These are phyloP conservation scores for Lytechinus pictus DNA, from an alignment of 35 echinoderm and acorn worm species.

Conservation along the genomic window DNA sequence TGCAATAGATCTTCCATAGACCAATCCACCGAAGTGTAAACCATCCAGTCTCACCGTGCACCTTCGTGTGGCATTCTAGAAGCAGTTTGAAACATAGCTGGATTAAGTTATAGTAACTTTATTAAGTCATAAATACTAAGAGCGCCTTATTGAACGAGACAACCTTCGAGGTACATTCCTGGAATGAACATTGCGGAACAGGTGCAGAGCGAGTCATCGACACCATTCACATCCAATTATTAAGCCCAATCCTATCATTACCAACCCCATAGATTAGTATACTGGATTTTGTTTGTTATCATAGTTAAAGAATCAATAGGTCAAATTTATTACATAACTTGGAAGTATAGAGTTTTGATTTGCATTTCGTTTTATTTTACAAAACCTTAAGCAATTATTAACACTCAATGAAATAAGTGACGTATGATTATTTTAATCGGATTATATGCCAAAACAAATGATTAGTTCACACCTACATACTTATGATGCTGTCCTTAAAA, in stretches of 20 bases:
- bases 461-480: too few species aligned
- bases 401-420: too few species aligned
- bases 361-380: too few species aligned
- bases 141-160: slow-evolving; percentile 6
- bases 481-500: too few species aligned
- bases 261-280: background rate
- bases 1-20: background rate
- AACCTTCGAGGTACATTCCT: background rate
- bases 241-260: background rate
- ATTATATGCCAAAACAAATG: too few species aligned
- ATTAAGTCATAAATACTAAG: slow-evolving; percentile 8
- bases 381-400: too few species aligned
- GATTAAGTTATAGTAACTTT: background rate
- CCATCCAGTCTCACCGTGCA: background rate
- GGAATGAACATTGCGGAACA: background rate
- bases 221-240: background rate
- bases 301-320: too few species aligned
- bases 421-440: too few species aligned
- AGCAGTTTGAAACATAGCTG: slow-evolving; percentile 10
- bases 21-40: background rate
- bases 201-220: background rate
- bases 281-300: too few species aligned
- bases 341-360: too few species aligned
- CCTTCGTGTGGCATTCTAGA: background rate
- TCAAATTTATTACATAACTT: too few species aligned